These are phyloP conservation scores for Tetramorium parvispinum DNA, from an alignment of 1,140 invertebrate species.

Conservation along the genomic window DNA sequence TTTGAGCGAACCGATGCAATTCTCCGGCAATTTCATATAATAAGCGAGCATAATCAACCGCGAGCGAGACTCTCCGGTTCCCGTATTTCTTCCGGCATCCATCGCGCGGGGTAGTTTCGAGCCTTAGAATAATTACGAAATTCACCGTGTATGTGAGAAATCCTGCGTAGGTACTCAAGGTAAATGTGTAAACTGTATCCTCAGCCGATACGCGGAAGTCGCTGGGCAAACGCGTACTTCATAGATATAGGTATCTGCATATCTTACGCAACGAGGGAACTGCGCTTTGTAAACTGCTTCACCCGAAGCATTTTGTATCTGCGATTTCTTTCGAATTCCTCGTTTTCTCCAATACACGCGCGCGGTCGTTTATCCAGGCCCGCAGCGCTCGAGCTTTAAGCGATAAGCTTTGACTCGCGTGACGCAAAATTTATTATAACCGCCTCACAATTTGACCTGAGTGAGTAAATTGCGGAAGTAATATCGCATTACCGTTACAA, in stretches of 20 bases:
- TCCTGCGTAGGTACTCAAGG: slow-evolving; percentile 5
- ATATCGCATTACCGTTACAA: slow-evolving; percentile 15
- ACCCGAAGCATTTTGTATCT: slow-evolving; percentile 35
- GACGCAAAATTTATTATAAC: slow-evolving; percentile 21
- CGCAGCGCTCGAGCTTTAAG: slow-evolving; percentile 5
- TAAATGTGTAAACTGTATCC: slow-evolving; percentile 55
- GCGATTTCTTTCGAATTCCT: slow-evolving; percentile 25
- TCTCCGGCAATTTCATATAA: slow-evolving; percentile 57
- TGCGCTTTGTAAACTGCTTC: slow-evolving; percentile 42
- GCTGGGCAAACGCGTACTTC: slow-evolving; percentile 48
- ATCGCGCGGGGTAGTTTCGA: slow-evolving; percentile 5
- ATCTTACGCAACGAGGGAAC: slow-evolving; percentile 39
- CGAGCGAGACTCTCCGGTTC: slow-evolving; percentile 5
- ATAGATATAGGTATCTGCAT: slow-evolving; percentile 40
- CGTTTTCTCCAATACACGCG: background rate
- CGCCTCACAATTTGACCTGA: background rate
- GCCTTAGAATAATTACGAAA: slow-evolving; percentile 53
- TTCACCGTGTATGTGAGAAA: slow-evolving; percentile 37
- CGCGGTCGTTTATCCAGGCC: background rate
- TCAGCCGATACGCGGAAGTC: slow-evolving; percentile 59
- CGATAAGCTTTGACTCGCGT: slow-evolving; percentile 28
- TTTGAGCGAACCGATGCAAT: slow-evolving; percentile 39
- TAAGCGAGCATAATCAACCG: slow-evolving; percentile 48
- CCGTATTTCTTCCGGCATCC: slow-evolving; percentile 53
- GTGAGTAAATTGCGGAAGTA: slow-evolving; percentile 32